Percentiles rank a stretch among this genome's conserved stretches.
Evolutionary conservation across 1,140 invertebrate genomes (phyloP).

Genomic region (Drosophila nikananu): DNA sequence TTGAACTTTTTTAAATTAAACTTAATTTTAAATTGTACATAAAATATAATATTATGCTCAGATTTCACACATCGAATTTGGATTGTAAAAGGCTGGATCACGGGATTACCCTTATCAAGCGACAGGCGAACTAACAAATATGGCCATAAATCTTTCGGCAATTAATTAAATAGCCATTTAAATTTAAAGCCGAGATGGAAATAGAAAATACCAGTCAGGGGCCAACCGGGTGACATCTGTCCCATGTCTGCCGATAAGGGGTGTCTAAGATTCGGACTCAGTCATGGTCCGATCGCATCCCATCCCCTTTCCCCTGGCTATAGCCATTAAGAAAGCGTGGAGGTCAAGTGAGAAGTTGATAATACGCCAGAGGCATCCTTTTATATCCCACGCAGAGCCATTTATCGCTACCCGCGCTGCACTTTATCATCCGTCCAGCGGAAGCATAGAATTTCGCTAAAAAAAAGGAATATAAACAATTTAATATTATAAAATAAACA

Average conservation of each 20-base stretch:
- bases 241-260: slow-evolving; percentile 28
- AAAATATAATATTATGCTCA: neutral
- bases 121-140: slow-evolving; percentile 51
- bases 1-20: neutral
- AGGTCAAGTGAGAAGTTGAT: slow-evolving; percentile 32
- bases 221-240: slow-evolving; percentile 39
- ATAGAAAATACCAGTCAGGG: slow-evolving; percentile 54
- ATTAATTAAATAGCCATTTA: slow-evolving; percentile 77
- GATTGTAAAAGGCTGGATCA: slow-evolving; percentile 27
- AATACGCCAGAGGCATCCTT: slow-evolving; percentile 23
- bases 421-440: slow-evolving; percentile 28
- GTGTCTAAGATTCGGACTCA: slow-evolving; percentile 5
- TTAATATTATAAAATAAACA: neutral
- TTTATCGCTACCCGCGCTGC: slow-evolving; percentile 30
- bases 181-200: slow-evolving; percentile 40
- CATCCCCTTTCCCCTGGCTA: neutral
- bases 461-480: neutral
- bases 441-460: slow-evolving; percentile 36
- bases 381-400: slow-evolving; percentile 1
- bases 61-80: slow-evolving; percentile 15
- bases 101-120: slow-evolving; percentile 32
- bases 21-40: neutral
- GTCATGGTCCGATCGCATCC: slow-evolving; percentile 9
- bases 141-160: slow-evolving; percentile 69
- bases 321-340: slow-evolving; percentile 13